phyloP scores from a whole-genome alignment of 1,140 invertebrate species.

The Belonocnema kinseyi region DNA sequence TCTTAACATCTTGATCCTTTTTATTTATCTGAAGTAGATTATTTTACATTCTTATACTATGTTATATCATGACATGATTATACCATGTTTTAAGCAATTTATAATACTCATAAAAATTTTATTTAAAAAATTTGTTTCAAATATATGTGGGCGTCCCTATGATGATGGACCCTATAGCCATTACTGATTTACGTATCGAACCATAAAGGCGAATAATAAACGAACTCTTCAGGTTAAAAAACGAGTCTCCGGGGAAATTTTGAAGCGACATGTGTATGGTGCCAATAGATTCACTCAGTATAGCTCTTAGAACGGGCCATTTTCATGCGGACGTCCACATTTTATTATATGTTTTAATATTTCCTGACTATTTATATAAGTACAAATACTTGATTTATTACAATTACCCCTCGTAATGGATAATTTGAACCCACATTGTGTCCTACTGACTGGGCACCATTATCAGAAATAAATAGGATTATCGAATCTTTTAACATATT shows the following conservation, averaged over 20 bases:
- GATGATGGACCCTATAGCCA: too few relatives aligned
- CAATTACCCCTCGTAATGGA: slow-evolving; percentile 80
- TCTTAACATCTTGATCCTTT: too few relatives aligned
- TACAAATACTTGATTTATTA: background rate
- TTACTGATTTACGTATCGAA: too few relatives aligned
- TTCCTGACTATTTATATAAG: background rate
- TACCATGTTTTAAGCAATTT: background rate
- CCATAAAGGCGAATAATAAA: too few relatives aligned
- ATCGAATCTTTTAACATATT: slow-evolving; percentile 81
- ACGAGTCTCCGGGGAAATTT: too few relatives aligned
- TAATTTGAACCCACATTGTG: slow-evolving; percentile 82
- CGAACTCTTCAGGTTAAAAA: too few relatives aligned
- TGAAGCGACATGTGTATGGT: too few relatives aligned
- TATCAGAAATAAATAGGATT: slow-evolving; percentile 85
- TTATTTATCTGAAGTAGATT: too few relatives aligned
- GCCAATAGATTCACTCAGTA: too few relatives aligned
- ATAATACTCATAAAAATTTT: background rate
- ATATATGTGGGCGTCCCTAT: background rate
- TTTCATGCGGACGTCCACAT: background rate
- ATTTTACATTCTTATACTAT: too few relatives aligned
- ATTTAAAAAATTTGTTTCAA: background rate
- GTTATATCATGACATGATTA: too few relatives aligned
- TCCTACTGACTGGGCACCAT: slow-evolving; percentile 79
- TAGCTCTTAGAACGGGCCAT: too few relatives aligned
- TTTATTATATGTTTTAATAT: background rate